A percentile compares a stretch with the other conserved stretches of the same genome.
Evolutionary conservation across 2,888 invertebrate species (phyloP).

Genomic region (Eristalis intricaria): DNA sequence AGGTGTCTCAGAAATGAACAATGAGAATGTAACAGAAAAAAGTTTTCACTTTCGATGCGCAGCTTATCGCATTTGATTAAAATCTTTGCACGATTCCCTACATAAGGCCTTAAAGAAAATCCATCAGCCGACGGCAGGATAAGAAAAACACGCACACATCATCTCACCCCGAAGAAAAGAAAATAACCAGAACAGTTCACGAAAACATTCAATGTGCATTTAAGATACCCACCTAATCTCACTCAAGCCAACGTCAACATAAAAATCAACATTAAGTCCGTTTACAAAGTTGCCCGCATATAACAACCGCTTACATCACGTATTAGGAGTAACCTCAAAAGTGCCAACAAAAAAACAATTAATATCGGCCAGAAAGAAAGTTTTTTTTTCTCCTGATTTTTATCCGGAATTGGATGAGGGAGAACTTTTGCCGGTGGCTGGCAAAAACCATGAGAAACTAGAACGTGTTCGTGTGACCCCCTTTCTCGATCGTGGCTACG

Average conservation of each 20-base stretch:
- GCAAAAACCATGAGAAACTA: conserved; percentile 58
- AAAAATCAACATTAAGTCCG: conserved; percentile 51
- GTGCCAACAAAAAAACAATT: conserved; percentile 65
- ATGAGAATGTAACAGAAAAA: no score
- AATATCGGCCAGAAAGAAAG: conserved; percentile 53
- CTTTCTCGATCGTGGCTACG: neutral
- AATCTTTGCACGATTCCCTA: conserved; percentile 57
- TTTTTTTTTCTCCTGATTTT: conserved; percentile 52
- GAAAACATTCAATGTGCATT: conserved; percentile 56
- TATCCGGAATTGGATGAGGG: conserved; percentile 54
- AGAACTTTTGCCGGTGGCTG: conserved; percentile 56
- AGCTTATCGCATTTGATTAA: conserved; percentile 49
- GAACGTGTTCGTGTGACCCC: conserved; percentile 56
- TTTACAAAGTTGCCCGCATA: conserved; percentile 45
- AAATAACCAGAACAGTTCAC: neutral
- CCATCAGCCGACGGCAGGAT: conserved; percentile 36
- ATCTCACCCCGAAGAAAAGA: no score
- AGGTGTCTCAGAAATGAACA: no score
- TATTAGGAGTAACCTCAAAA: conserved; percentile 60
- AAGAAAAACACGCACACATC: conserved; percentile 24
- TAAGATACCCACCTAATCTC: conserved; percentile 34
- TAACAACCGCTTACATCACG: conserved; percentile 48
- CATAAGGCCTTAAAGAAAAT: conserved; percentile 41
- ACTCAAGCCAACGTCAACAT: conserved; percentile 54
- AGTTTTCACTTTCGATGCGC: no score